Percentiles rank a stretch among this genome's conserved stretches.
phyloP scores from a whole-genome alignment of 2,113 vertebrate species.

The Notothenia coriiceps region DNA sequence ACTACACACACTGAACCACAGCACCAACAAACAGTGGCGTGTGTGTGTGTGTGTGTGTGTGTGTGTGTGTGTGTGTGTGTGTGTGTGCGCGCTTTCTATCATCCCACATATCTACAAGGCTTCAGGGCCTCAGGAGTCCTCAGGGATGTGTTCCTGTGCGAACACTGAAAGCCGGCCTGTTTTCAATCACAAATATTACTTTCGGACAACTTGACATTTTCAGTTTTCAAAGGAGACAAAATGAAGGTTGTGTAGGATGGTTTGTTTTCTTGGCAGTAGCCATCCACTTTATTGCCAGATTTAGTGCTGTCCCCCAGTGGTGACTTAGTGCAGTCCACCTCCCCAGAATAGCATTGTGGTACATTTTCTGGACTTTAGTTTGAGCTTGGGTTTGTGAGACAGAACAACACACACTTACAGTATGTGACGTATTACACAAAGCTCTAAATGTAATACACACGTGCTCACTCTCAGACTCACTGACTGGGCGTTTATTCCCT shows the following conservation, averaged over 20 bases:
- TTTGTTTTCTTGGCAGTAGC: conserved; percentile 24
- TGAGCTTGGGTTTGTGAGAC: conserved; percentile 7
- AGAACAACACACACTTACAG: conserved; percentile 15
- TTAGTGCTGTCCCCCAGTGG: conserved; percentile 61
- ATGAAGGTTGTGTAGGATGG: conserved; percentile 33
- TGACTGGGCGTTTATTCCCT: conserved; percentile 54
- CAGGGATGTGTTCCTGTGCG: conserved; percentile 5
- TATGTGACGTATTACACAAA: conserved; percentile 33
- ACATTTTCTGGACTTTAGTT: conserved; percentile 35
- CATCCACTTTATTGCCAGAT: conserved; percentile 41
- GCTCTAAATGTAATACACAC: conserved; percentile 37
- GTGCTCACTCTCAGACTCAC: conserved; percentile 34
- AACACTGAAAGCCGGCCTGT: conserved; percentile 9
- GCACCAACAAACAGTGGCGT: neutral
- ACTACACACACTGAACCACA: neutral
- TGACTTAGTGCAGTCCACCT: conserved; percentile 53
- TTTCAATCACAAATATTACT: conserved; percentile 34
- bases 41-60: neutral
- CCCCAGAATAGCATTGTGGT: conserved; percentile 44
- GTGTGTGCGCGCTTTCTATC: conserved; percentile 7
- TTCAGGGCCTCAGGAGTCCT: conserved; percentile 22
- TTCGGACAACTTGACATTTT: conserved; percentile 53
- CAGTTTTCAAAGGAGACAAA: conserved; percentile 15
- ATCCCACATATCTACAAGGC: conserved; percentile 34
- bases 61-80: too few relatives aligned